Evolutionary conservation across 2,113 vertebrate species (phyloP), one percentile per base, ranked within the genome.

Genomic region (Caracal caracal): DNA sequence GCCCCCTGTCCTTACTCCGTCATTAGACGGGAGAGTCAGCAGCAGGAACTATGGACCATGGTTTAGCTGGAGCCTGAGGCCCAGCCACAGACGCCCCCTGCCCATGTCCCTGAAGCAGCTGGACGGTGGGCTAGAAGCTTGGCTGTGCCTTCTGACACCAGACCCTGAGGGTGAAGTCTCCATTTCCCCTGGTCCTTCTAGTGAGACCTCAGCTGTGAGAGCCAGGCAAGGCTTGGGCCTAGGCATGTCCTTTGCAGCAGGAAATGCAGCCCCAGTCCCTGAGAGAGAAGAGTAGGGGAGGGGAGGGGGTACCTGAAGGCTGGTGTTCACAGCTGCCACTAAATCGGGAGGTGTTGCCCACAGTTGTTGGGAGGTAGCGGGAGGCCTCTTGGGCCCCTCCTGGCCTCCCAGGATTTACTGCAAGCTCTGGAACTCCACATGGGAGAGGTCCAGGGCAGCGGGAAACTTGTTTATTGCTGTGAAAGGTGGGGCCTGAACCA

Each of bases 271-370:
- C 66, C 51, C 37, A 88, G 51, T 70, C 28, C 6, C 85, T 63
- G 53, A 95, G 70, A 90, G 71, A 70, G n/a, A 59, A 76, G 35
- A 81, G 43, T 15, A 82, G 71, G 86, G 80, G 61, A 68, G 16
- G 43, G 82, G 12, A 81, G 35, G 15, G 80, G 47, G 40, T 92
- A 68, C 79, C 35, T 66, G 35, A 76, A 95, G 96, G 71, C 95
- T 96, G 90, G 94, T 96, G 66, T 97, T 98, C 97, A 97, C 97
- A 97, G 96, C 88, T 96, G 94, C 90, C 97, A 97, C 97, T 98
- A 97, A 97, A 98, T 98, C 0, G 13, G 95, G 96, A 97, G 90
- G 97, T 98, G 97, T 94, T 95, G 96, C 83, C 96, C 81, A 92
- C 94, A 95, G 95, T 93, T 86, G 63, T 71, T 33, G 76, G 78